Evolutionary conservation across 2,113 vertebrate species (phyloP).

Genomic region (Pterocles burchelli): DNA sequence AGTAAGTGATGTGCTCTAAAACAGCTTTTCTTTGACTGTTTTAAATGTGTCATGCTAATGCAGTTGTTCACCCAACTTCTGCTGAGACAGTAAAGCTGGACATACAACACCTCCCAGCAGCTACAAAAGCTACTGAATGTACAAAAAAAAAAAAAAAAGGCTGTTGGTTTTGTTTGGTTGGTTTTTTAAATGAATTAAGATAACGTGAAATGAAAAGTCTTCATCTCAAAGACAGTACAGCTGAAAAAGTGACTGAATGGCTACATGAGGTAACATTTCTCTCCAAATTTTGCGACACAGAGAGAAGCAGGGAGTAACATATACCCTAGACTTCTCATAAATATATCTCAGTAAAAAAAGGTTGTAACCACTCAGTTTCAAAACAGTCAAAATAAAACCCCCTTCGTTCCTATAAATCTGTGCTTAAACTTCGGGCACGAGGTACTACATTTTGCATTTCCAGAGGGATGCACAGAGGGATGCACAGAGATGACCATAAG

Average conservation of each 20-base stretch:
- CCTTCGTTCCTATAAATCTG: not conserved
- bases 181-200: not conserved
- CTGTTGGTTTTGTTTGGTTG: not conserved
- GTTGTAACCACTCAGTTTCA: not conserved
- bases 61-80: not conserved
- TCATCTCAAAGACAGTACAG: not conserved
- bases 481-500: not conserved
- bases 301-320: not conserved
- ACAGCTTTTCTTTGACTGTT: not conserved
- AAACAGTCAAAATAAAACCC: not conserved
- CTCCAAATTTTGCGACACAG: not conserved
- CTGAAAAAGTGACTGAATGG: not conserved
- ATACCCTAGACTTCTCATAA: not conserved
- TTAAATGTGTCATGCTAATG: not conserved
- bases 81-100: not conserved
- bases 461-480: not conserved
- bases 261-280: not conserved
- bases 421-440: not conserved
- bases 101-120: not conserved
- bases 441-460: not conserved
- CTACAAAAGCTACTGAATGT: not conserved
- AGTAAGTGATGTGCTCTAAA: not conserved
- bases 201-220: not conserved
- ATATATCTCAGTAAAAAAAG: not conserved
- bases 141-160: not conserved